Base-by-base conservation (phyloP, 2,113 vertebrate genomes). In the Macroglossus sobrinus region DNA sequence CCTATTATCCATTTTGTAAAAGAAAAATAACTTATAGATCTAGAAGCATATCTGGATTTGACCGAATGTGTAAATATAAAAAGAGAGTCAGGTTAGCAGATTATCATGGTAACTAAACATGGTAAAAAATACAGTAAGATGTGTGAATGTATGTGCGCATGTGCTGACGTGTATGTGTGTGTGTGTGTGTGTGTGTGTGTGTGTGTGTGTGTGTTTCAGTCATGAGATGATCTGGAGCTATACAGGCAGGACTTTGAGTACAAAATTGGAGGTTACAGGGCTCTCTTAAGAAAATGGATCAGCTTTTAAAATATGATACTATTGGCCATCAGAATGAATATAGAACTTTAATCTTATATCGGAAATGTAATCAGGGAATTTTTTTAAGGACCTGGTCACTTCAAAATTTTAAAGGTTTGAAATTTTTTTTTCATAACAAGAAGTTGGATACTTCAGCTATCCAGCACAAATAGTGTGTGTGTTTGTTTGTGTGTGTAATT, bases 131-230 rank as follows among this genome's bases (percentile, higher is more conserved):
- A 59, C 45, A 57, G 59, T 7, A 30, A n/a, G 6, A 26, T 84
- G 0, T 28, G 3, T 61, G 53, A 45, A 18, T 0, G 1, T 24
- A 26, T 2, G 0, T 72, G 7, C 13, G 26, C 38, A 40, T 33
- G 4, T n/a, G 9, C 43, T 40, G 16, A 28, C 61, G 4, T 61
- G 6, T 47, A 14, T 38, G 4, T 63, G 30, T 61, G 28, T 78
- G 4, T 61, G 6, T 50, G 19, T 40, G 4, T 63, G 30, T 61
- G 59, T 61, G 24, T 57, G 57, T 59, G 28, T 84, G 7, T 59
- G 2, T 30, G 28, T 43, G 5, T 69, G 28, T 18, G 18, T 55
- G 3, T 63, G 7, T 69, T 81, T 63, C 15, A 63, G 1, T 30
- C 8, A 35, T 22, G 24, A 33, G 4, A 19, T 28, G 21, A 13